Conservation (phyloP, 2,113 vertebrate genomes). For the Himantopus leucocephalus region DNA sequence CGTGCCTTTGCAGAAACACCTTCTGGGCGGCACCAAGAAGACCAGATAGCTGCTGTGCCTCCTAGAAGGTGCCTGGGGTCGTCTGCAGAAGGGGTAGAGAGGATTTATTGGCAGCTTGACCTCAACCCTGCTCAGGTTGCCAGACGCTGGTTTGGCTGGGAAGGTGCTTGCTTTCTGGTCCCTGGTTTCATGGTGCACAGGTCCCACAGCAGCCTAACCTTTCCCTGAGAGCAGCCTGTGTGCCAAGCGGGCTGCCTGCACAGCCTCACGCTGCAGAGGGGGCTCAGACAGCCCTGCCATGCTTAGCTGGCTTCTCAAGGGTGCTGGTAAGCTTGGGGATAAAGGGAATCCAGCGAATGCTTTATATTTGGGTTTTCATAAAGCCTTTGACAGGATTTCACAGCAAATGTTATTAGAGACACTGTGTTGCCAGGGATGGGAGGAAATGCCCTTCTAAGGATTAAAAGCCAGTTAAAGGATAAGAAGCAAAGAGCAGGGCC, state of each 20-base stretch:
- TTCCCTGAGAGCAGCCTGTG: background rate
- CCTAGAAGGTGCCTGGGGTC: background rate
- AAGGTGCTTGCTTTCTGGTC: background rate
- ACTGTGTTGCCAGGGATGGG: background rate
- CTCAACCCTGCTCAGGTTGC: background rate
- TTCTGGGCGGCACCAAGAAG: background rate
- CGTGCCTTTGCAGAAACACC: background rate
- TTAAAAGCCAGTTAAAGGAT: background rate
- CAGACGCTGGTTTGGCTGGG: background rate
- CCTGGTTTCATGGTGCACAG: background rate
- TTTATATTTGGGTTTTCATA: background rate
- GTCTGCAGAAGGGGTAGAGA: background rate
- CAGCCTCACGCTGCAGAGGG: accelerated
- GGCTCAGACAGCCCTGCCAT: too few species aligned
- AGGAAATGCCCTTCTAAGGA: background rate
- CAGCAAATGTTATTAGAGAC: background rate
- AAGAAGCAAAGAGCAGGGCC: background rate
- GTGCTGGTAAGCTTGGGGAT: background rate
- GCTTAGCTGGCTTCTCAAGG: background rate
- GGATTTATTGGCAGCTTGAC: background rate
- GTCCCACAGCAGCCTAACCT: accelerated
- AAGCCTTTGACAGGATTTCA: background rate
- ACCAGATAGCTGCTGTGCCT: background rate
- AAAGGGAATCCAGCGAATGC: background rate
- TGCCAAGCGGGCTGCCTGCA: background rate